These are phyloP conservation scores for Trypoxylus dichotomus DNA, from an alignment of 1,140 invertebrate genomes.

Conservation along the genomic window DNA sequence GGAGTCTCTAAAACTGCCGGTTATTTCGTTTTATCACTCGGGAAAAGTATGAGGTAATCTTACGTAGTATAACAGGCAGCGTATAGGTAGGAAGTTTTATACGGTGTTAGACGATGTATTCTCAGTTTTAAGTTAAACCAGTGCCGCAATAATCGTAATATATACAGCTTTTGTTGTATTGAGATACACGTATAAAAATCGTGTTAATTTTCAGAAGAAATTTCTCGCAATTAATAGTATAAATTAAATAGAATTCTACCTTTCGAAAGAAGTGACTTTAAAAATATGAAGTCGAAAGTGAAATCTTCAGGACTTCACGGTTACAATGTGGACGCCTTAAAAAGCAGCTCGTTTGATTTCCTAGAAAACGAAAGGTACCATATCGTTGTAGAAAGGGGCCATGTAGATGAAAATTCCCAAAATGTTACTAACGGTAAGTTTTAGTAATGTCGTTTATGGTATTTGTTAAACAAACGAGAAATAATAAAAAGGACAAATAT, in stretches of 20 bases:
- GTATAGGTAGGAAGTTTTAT: too few species aligned
- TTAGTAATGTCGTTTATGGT: too few species aligned
- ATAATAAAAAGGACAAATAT: too few species aligned
- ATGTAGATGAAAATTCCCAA: not conserved
- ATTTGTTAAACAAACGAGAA: too few species aligned
- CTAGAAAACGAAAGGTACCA: constrained; percentile 27
- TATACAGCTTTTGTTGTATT: not conserved
- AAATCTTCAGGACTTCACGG: not conserved
- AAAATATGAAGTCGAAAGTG: not conserved
- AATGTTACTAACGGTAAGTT: constrained; percentile 20
- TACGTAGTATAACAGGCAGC: too few species aligned
- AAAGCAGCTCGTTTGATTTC: constrained; percentile 30
- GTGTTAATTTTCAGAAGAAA: not conserved
- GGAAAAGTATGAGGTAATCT: too few species aligned
- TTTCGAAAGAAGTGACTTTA: not conserved
- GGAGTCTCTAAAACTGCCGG: too few species aligned
- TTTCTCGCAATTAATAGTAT: not conserved
- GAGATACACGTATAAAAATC: not conserved
- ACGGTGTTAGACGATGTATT: not conserved
- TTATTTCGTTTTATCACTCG: too few species aligned
- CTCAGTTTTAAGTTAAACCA: not conserved
- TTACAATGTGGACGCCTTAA: not conserved
- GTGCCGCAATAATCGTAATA: not conserved
- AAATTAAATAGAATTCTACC: not conserved
- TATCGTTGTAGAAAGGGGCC: constrained; percentile 3